Base-by-base conservation (phyloP, 2,113 vertebrate species). In the Mesoclemmys tuberculata region DNA sequence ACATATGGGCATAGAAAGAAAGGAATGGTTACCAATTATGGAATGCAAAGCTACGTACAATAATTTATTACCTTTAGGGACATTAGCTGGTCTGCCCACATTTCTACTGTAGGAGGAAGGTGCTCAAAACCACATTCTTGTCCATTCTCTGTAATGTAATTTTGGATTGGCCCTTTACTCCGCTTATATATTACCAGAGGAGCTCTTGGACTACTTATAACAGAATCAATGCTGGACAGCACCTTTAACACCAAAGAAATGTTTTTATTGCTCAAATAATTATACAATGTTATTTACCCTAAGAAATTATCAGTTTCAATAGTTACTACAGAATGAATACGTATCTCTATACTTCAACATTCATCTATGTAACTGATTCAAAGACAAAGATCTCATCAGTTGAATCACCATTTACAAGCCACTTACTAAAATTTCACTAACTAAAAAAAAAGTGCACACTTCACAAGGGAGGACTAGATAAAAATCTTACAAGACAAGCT, bases 71-170 rank as follows among this genome's bases (percentile, higher is more conserved):
- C 99, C 98, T 98, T 98, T 18, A 99, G 91, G 8, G 98, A 98
- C 80, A 91, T 79, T 9, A 99, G 98, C 87, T 99, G 99, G 77
- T 98, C 98, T 75, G 99, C 98, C 99, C 99, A 99, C 95, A 98
- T 95, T 90, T 99, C 98, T 97, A 99, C 85, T 3, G 98, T 97
- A 2, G 98, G 98, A 8, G 98, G 94, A 52, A 99, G 97, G 85
- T 98, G 97, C 84, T 98, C 98, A 97, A 98, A 99, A 78, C 98
- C 98, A 80, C 96, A 92, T 27, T 88, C 96, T 52, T 97, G 96
- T 19, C 38, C 13, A 4, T 88, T 54, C 46, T 92, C 91, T 48
- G 96, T 92, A 41, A 44, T 38, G 3, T 10, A n/a, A 46, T 89
- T 94, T 75, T 96, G 96, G 68, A 77, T 18, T 68, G 94, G 79